phyloP scores from a whole-genome alignment of 2,888 invertebrate species.

The Phengaris arion region DNA sequence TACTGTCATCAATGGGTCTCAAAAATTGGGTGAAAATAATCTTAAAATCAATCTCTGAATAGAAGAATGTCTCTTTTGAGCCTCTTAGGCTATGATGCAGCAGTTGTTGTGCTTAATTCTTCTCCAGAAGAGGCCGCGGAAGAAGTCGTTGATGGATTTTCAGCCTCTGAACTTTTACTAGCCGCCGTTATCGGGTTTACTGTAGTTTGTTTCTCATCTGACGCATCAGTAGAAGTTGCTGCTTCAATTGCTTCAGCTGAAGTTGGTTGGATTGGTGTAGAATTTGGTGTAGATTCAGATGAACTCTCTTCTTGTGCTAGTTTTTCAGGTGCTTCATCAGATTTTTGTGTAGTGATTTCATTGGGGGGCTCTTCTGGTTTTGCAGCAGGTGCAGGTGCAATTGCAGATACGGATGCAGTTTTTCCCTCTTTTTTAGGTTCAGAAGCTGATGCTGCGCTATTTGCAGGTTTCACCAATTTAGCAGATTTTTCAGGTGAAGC shows the following conservation, averaged over 20 bases:
- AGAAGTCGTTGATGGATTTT: slow-evolving; percentile 33
- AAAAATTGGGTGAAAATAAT: neutral
- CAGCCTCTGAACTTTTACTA: slow-evolving; percentile 36
- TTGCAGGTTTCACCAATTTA: slow-evolving; percentile 7
- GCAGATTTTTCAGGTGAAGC: slow-evolving; percentile 22
- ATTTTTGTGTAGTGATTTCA: slow-evolving; percentile 31
- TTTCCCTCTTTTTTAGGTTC: slow-evolving; percentile 19
- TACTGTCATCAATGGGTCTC: neutral
- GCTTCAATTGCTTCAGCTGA: slow-evolving; percentile 42
- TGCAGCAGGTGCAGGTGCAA: slow-evolving; percentile 23
- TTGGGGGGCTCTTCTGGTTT: slow-evolving; percentile 31
- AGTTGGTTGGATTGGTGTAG: slow-evolving; percentile 36
- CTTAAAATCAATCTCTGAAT: neutral
- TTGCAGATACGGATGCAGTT: slow-evolving; percentile 28
- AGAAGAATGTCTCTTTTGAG: neutral
- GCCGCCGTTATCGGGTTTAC: slow-evolving; percentile 35
- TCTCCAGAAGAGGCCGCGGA: slow-evolving; percentile 32
- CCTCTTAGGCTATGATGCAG: slow-evolving; percentile 35
- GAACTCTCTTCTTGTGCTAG: slow-evolving; percentile 40
- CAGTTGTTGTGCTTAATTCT: slow-evolving; percentile 39
- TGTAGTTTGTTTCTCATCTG: slow-evolving; percentile 33
- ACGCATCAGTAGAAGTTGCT: slow-evolving; percentile 41
- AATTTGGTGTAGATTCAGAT: slow-evolving; percentile 37
- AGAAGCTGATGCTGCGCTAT: slow-evolving; percentile 24
- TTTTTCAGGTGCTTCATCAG: slow-evolving; percentile 39